Base-by-base conservation (phyloP, 2,113 vertebrate species). In the Peromyscus leucopus region DNA sequence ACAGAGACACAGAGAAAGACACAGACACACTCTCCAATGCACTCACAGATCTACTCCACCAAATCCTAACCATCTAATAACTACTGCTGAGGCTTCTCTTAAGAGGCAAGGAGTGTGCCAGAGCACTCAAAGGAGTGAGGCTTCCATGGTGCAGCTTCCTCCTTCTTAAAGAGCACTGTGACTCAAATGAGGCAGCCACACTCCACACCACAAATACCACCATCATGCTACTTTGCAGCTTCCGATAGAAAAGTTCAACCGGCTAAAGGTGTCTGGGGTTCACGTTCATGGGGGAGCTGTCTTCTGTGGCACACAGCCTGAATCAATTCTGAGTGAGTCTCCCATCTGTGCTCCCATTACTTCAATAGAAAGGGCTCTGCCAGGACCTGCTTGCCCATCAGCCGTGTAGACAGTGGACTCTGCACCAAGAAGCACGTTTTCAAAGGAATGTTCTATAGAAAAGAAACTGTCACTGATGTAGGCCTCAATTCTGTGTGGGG, bases 241-340 rank as follows among this genome's bases (percentile, higher is more conserved):
- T 57, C 67, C n/a, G 22, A 17, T 26, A 75, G 48, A 79, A n/a
- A 55, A 51, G 22, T 22, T 0, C 15, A 2, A 2, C 1, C 0
- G 22, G 36, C 15, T 12, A 19, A 55, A 39, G 8, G 42, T 0
- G 13, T 24, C 63, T 4, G 1, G 1, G 0, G 13, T 1, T 7
- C 28, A 2, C 69, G 36, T 8, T 24, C 1, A 2, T 7, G 39
- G 59, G 15, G 8, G 5, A 33, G 33, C 36, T 17, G 7, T 48
- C 17, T 31, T 36, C 5, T 13, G 1, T 36, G 3, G 0, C 6
- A 16, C 16, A 0, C 0, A 4, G 5, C 1, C 6, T 48, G 17
- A 7, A 21, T 7, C 84, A 61, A 16, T 46, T 31, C 51, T 4
- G 6, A 16, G 16, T 21, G 7, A 16, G 19, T 42, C 6, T 15